Evolutionary conservation across 2,888 invertebrate species (phyloP), one percentile per base, ranked within the genome.

Genomic region (Anoncus sp.): DNA sequence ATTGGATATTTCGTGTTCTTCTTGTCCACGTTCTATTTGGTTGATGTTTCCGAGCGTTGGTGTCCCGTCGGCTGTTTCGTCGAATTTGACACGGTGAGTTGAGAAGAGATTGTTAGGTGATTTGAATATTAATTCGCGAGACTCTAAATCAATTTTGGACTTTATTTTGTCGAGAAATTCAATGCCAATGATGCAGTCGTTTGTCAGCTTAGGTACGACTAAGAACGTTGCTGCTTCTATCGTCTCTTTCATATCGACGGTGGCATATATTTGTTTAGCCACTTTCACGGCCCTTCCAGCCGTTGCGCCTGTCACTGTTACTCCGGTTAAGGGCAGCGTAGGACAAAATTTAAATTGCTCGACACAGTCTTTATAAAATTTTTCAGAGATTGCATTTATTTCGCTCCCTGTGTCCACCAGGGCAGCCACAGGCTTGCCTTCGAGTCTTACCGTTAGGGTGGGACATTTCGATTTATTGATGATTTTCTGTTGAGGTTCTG

Each of bases 141-240:
- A 12, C 7, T 67, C 45, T 7, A 66, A 27, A 12, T 66, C 53
- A 5, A 66, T 66, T 53, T 49, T 53, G 0, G 66, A 53, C 12
- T 20, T 40, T 3, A 66, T 16, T 43, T 66, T 66, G 2, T 53
- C 5, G 5, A 53, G 18, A 3, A 66, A 53, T 5, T 67, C 55
- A 0, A 67, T 31, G 0, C 66, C 55, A 0, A 67, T 3, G 1
- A 49, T 47, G 18, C 63, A 63, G 0, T 63, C 63, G 31, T 16
- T 31, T 0, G 63, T 20, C 0, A 66, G n/a, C 1, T 24, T 43
- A 0, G 55, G 66, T 0, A 66, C 27, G 0, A 67, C 10, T 3
- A 57, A 14, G 1, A 67, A 12, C 1, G 55, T 67, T 0, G 43
- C 22, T 3, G 20, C 1, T 5, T 47, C 55, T 2, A 7, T 14